These are phyloP conservation scores for Microchrysa polita DNA, from an alignment of 2,888 invertebrate species.

Conservation along the genomic window DNA sequence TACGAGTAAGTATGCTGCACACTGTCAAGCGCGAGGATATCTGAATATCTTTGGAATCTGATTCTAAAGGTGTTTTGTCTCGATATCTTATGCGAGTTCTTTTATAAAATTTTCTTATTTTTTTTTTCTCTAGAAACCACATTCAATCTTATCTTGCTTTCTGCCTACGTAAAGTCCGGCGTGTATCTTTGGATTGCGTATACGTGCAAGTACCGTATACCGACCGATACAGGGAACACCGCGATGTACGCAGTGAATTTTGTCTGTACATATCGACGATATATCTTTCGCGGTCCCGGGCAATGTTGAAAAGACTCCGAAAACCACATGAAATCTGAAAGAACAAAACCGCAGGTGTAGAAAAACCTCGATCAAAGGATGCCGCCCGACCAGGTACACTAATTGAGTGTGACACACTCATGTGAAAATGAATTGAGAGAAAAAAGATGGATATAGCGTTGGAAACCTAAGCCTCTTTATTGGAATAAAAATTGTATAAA, in stretches of 20 bases:
- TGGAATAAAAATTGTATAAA: too few relatives aligned
- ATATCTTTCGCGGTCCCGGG: too few relatives aligned
- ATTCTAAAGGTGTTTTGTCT: constrained; percentile 17
- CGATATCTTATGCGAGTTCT: not conserved
- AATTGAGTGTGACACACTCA: constrained; percentile 46
- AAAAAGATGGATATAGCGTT: not conserved
- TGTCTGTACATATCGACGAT: not conserved
- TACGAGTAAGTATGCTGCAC: too few relatives aligned
- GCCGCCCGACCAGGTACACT: constrained; percentile 44
- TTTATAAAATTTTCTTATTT: not conserved
- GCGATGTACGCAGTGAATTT: not conserved
- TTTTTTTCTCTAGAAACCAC: not conserved
- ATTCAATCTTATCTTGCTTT: constrained; percentile 1
- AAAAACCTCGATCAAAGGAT: constrained; percentile 41
- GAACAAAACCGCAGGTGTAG: constrained; percentile 43
- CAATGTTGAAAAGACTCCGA: constrained; percentile 4
- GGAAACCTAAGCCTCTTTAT: too few relatives aligned
- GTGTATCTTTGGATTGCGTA: not conserved
- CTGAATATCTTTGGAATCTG: constrained; percentile 29
- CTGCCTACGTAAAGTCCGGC: not conserved
- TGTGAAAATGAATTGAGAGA: constrained; percentile 14
- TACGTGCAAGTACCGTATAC: constrained; percentile 1
- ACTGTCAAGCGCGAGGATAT: not conserved
- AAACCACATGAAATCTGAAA: constrained; percentile 42
- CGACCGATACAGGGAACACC: too few relatives aligned